Base-by-base conservation (phyloP, 64 coral and sea anemone species). In the Montipora foliosa region DNA sequence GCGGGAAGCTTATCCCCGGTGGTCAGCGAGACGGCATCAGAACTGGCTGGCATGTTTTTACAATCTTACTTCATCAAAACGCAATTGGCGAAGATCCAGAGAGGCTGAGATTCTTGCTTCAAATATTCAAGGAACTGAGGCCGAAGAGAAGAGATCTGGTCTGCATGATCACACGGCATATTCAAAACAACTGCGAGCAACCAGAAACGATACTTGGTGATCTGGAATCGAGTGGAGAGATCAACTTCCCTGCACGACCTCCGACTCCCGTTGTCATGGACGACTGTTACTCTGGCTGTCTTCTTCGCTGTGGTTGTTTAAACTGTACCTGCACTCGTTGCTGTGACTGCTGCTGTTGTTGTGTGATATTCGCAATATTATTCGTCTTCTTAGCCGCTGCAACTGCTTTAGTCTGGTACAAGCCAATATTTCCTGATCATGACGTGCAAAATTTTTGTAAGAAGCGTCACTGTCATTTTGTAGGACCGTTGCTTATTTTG, bases 61-160 rank as follows among this genome's bases (percentile, higher is more conserved):
- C 19, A 0, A 91, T 92, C 44, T 76, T 98, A 17, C 66, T 53
- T 16, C 89, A 88, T 15, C 79, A 67, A 44, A 83, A 98, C 53
- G 71, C 82, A 1, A 91, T 98, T 19, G 93, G 88, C 9, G 49
- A 69, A 2, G 90, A 89, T 17, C 89, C 44, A 5, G 84, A 94
- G 3, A 95, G 85, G 89, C 91, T 89, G 6, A 5, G 16, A 4
- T 84, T 92, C 73, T 78, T 98, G 8, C 67, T 95, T 12, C 2
- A 61, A 24, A 92, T 98, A 9, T 44, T 98, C 1, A 74, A 52
- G 48, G 93, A 53, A 74, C 8, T 95, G 89, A 50, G 64, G 55
- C 93, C 96, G 2, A 89, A 86, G 2, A 91, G 93, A 51, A 91
- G 58, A 60, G 93, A 98, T 66, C 53, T 98, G 14, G 87, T 98